Percentiles rank a stretch among this genome's conserved stretches.
phyloP scores from a whole-genome alignment of 2,113 vertebrate species.

The Clarias magur region DNA sequence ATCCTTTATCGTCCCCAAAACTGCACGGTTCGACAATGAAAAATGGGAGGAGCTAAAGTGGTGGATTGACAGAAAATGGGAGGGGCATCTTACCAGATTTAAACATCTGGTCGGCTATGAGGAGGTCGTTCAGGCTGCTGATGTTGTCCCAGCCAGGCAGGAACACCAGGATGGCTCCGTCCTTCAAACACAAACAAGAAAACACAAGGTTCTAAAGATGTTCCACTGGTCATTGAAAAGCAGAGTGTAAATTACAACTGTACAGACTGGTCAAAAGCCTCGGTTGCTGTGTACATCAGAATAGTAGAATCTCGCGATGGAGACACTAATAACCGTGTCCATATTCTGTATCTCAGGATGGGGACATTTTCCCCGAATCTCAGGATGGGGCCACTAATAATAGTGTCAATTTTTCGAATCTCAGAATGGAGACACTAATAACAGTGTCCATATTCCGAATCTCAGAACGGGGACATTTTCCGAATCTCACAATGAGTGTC shows the following conservation, averaged over 20 bases:
- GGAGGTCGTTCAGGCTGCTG: slow-evolving; percentile 88
- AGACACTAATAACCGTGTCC: too few relatives aligned
- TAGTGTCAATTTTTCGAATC: too few relatives aligned
- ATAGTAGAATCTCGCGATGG: not conserved
- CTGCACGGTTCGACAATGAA: not conserved
- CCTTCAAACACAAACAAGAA: slow-evolving; percentile 68
- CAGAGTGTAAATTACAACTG: not conserved
- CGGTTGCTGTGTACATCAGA: not conserved
- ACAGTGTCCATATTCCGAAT: too few relatives aligned
- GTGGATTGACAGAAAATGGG: not conserved
- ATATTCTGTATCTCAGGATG: too few relatives aligned
- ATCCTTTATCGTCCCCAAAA: not conserved
- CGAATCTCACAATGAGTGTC: too few relatives aligned
- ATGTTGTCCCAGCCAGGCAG: slow-evolving; percentile 98
- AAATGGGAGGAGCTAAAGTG: not conserved
- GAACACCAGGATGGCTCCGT: slow-evolving; percentile 95
- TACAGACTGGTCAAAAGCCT: not conserved
- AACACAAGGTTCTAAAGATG: not conserved
- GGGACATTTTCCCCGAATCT: too few relatives aligned
- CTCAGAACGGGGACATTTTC: too few relatives aligned
- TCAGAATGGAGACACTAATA: too few relatives aligned
- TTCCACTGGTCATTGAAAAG: not conserved
- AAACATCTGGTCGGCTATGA: slow-evolving; percentile 94
- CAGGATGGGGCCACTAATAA: too few relatives aligned
- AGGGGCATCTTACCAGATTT: slow-evolving; percentile 80